Evolutionary conservation across 2,888 invertebrate species (phyloP), one percentile per base, ranked within the genome.

Genomic region (Hoplodrina ambigua): DNA sequence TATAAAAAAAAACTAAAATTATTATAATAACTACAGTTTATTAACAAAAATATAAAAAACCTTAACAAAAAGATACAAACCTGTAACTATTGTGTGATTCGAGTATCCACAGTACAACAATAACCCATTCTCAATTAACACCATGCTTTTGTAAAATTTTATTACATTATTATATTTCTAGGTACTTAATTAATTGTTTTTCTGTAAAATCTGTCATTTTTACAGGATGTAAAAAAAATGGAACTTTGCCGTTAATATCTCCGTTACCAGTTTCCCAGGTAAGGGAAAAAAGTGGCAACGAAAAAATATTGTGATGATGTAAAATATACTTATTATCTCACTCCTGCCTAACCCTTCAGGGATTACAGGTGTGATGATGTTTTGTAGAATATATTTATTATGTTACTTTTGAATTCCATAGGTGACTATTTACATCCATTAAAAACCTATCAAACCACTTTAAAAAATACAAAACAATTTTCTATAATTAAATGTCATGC

Each of bases 21-120:
- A 17, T 68, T 37, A 8, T 72, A 67, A 75, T 81, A 74, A 79
- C 75, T 81, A 84, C 50, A 75, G 69, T 89, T 89, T 89, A 88
- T 86, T 89, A 87, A 88, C 86, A 88, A 87, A 78, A 80, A 87
- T 82, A 76, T 72, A 70, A 71, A 74, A 83, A 72, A 65, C 20
- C 81, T 66, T 74, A 78, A 74, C 63, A 10, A 65, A 74, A 75
- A 68, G 64, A 76, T 82, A 80, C 54, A 79, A 81, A 85, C 57
- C 49, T 64, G 73, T 73, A 78, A 56, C 67, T 75, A 75, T 19
- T 61, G 55, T 58, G 71, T 56, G 62, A 72, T 67, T 46, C 69
- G 70, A 66, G 67, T 72, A 77, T 81, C 64, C 65, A 74, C 53
- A 74, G 60, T 70, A 78, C 33, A 54, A 68, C 46, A 81, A 66